These are phyloP conservation scores for Daktulosphaira vitifoliae DNA, from an alignment of 1,140 invertebrate genomes.

Conservation along the genomic window DNA sequence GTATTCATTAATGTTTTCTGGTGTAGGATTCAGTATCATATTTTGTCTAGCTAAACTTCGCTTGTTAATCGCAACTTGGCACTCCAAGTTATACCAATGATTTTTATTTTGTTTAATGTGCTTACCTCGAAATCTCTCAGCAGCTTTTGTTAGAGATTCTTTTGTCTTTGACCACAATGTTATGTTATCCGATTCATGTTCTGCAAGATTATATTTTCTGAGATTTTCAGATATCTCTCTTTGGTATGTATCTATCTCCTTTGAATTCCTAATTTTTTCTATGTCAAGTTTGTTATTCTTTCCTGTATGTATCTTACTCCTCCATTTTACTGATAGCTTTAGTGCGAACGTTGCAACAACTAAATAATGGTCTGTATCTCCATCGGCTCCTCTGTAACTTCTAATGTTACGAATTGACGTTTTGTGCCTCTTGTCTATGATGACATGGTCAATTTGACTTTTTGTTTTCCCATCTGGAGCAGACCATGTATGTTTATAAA, in stretches of 20 bases:
- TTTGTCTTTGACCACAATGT: conserved; percentile 1
- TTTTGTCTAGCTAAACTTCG: conserved; percentile 24
- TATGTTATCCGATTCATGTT: neutral
- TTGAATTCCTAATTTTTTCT: conserved; percentile 1
- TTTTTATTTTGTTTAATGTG: conserved; percentile 19
- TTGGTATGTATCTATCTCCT: conserved; percentile 6
- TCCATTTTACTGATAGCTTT: conserved; percentile 11
- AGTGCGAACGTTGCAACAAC: conserved; percentile 29
- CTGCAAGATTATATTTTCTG: neutral
- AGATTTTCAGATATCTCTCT: neutral
- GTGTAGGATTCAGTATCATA: conserved; percentile 23
- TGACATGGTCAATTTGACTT: conserved; percentile 37
- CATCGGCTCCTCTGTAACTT: conserved; percentile 34
- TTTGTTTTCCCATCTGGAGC: conserved; percentile 34
- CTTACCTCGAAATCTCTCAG: conserved; percentile 1
- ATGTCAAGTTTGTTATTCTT: neutral
- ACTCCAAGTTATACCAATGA: conserved; percentile 36
- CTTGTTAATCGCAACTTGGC: conserved; percentile 16
- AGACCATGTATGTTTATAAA: conserved; percentile 37
- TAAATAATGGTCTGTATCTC: conserved; percentile 35
- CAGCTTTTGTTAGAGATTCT: conserved; percentile 1
- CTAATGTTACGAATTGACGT: conserved; percentile 30
- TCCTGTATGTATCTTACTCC: neutral
- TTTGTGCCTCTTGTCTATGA: conserved; percentile 32
- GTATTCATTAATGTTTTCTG: conserved; percentile 9